phyloP scores from a whole-genome alignment of 2,797 vertebrate species.

The Syngnathus acus region DNA sequence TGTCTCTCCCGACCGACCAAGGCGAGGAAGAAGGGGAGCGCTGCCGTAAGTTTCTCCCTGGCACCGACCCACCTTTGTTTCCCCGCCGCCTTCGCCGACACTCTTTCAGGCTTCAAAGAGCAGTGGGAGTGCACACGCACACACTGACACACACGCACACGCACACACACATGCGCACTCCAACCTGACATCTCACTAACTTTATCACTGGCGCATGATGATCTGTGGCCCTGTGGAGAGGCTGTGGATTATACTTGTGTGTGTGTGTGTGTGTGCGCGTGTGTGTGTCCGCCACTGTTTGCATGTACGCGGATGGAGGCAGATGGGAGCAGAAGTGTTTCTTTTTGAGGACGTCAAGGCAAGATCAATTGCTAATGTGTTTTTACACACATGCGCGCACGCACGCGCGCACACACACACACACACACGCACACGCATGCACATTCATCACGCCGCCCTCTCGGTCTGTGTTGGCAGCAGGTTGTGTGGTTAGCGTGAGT shows the following conservation, averaged over 20 bases:
- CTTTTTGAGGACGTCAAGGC: conserved; percentile 55
- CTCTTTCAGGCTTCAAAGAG: conserved; percentile 78
- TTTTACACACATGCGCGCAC: conserved; percentile 27
- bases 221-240: conserved; percentile 55
- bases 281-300: conserved; percentile 44
- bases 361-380: conserved; percentile 58
- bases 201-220: conserved; percentile 75
- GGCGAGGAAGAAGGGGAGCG: conserved; percentile 69
- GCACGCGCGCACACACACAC: conserved; percentile 4
- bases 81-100: conserved; percentile 52
- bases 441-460: conserved; percentile 70
- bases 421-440: neutral
- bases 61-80: conserved; percentile 77
- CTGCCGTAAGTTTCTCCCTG: conserved; percentile 77
- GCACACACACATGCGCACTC: conserved; percentile 17
- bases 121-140: conserved; percentile 10
- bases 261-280: conserved; percentile 19
- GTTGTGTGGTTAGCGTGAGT: conserved; percentile 73
- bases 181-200: conserved; percentile 71
- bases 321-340: conserved; percentile 65
- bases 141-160: conserved; percentile 20
- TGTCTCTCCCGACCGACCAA: conserved; percentile 60
- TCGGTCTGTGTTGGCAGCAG: conserved; percentile 68
- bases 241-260: conserved; percentile 48
- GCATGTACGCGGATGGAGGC: conserved; percentile 41